phyloP scores from a whole-genome alignment of 2,888 invertebrate genomes.

The Calliopum simillimum region DNA sequence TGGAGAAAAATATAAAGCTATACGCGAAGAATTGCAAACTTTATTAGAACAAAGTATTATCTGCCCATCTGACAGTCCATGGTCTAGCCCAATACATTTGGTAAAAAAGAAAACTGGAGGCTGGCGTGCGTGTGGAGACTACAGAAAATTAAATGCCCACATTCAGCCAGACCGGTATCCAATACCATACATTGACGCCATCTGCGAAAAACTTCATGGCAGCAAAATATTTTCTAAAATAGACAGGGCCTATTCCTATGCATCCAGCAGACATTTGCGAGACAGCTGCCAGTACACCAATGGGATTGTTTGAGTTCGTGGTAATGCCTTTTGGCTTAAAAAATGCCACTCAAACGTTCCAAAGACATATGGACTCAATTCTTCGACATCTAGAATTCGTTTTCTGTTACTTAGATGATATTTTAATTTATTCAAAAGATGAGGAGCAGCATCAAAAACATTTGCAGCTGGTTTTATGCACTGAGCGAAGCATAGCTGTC shows the following conservation, averaged over 20 bases:
- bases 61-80: not conserved
- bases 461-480: not conserved
- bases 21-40: not conserved
- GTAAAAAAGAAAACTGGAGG: not conserved
- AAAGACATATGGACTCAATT: no score
- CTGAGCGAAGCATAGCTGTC: not conserved
- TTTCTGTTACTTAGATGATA: slow-evolving; percentile 1
- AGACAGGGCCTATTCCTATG: not conserved
- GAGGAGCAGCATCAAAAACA: not conserved
- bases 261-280: not conserved
- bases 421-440: not conserved
- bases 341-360: no score
- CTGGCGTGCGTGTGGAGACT: not conserved
- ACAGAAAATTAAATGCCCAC: no score
- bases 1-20: not conserved
- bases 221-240: no score
- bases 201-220: no score
- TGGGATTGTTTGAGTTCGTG: no score
- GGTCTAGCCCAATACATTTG: not conserved
- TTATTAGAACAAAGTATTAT: not conserved
- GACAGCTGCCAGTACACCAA: not conserved
- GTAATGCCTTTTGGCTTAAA: no score
- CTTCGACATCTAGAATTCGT: no score
- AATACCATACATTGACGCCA: no score
- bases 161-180: no score